Conservation (phyloP, 2,797 vertebrate species). For the Galago senegalensis region DNA sequence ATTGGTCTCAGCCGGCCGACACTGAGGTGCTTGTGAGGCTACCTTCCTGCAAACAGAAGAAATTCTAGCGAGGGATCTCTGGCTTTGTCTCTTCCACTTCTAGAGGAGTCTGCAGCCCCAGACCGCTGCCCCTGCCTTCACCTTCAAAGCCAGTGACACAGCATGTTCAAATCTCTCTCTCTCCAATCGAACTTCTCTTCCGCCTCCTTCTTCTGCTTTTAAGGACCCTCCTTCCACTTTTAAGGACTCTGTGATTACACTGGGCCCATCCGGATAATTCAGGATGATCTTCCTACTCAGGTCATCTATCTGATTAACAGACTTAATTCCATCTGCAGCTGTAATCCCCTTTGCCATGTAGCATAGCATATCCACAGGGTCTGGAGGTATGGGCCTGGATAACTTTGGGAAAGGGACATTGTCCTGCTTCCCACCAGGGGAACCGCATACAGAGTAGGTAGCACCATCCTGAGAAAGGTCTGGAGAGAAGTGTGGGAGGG, state of each 20-base stretch:
- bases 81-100: neutral
- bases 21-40: no score
- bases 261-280: neutral
- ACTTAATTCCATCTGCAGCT: neutral
- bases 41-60: neutral
- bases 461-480: neutral
- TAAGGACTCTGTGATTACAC: neutral
- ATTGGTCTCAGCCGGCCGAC: neutral
- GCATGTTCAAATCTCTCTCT: neutral
- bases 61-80: no score
- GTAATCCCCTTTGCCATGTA: neutral
- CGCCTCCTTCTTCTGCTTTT: neutral
- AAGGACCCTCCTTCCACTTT: neutral
- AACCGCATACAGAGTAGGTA: neutral
- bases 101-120: no score
- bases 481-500: neutral
- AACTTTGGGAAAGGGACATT: fast-evolving
- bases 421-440: neutral
- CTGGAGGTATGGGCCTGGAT: no score
- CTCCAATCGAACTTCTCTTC: neutral
- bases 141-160: neutral
- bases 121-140: neutral
- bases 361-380: neutral
- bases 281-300: neutral
- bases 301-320: neutral